phyloP scores from a whole-genome alignment of 2,797 vertebrate genomes.

The Leptodactylus fallax region DNA sequence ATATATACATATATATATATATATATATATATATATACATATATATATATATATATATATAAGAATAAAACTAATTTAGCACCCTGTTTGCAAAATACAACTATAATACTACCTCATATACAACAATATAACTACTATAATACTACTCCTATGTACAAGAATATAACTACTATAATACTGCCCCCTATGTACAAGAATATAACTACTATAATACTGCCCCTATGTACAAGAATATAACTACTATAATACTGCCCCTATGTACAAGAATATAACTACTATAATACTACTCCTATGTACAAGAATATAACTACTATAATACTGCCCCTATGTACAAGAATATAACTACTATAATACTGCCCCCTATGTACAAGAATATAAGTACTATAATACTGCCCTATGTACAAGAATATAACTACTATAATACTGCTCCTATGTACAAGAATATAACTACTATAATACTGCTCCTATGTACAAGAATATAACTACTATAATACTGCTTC shows the following conservation, averaged over 20 bases:
- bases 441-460: constrained; percentile 1
- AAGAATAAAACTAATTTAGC: constrained; percentile 5
- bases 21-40: neutral
- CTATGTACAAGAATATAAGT: too few species aligned
- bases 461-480: neutral
- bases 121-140: constrained; percentile 17
- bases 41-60: neutral
- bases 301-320: constrained; percentile 21
- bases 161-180: constrained; percentile 18
- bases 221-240: neutral
- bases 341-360: constrained; percentile 19
- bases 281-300: neutral
- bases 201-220: constrained; percentile 8
- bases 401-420: constrained; percentile 4
- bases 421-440: neutral
- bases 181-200: constrained; percentile 4
- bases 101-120: neutral
- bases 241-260: neutral
- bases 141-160: constrained; percentile 2
- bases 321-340: neutral
- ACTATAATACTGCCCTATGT: neutral
- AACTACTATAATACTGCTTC: neutral
- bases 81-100: neutral
- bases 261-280: too few species aligned
- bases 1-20: too few species aligned